Conservation (phyloP, 2,888 invertebrate species). For the Phoenoteleia sp. region DNA sequence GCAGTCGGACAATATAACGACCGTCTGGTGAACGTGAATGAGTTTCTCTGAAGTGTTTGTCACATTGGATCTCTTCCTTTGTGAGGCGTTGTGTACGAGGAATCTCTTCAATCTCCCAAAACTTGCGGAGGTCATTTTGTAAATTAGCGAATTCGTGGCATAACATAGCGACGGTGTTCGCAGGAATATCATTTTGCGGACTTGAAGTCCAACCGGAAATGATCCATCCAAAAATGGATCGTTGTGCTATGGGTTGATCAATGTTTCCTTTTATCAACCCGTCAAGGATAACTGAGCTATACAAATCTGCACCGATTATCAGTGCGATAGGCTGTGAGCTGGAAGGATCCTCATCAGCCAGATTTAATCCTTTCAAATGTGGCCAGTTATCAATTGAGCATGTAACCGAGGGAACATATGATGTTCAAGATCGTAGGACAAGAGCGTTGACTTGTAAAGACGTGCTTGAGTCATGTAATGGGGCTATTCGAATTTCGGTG, state of each 20-base stretch:
- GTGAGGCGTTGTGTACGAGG: not conserved
- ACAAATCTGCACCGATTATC: constrained; percentile 13
- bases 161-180: not conserved
- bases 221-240: not conserved
- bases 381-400: not conserved
- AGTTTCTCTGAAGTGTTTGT: not conserved
- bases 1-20: constrained; percentile 2
- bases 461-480: not conserved
- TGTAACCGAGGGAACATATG: not conserved
- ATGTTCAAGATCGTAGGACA: too few species aligned
- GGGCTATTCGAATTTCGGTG: not conserved
- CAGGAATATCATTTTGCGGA: not conserved
- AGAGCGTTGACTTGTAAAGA: not conserved
- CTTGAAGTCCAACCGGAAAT: not conserved
- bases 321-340: not conserved
- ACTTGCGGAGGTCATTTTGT: not conserved
- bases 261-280: not conserved
- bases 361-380: not conserved
- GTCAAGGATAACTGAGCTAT: not conserved
- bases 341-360: not conserved
- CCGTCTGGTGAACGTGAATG: not conserved
- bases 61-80: not conserved
- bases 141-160: not conserved
- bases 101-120: constrained; percentile 21
- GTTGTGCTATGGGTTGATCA: not conserved